A percentile compares a stretch with the other conserved stretches of the same genome.
Conservation (phyloP, 2,113 vertebrate species). For the Paradisaea rubra region DNA sequence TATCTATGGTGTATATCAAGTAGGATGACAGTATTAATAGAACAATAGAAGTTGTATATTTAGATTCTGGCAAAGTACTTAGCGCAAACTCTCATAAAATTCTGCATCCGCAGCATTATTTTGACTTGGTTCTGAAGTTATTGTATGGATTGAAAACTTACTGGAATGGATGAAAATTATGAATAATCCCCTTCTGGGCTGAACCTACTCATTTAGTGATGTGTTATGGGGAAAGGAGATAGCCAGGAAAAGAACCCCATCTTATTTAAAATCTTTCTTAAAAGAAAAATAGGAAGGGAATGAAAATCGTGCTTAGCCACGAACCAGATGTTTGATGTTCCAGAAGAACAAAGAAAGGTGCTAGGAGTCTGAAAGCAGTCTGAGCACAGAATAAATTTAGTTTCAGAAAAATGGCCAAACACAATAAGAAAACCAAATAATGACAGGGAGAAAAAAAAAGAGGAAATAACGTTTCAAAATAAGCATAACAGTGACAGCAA, state of each 20-base stretch:
- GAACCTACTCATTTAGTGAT: background rate
- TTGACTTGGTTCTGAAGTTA: slow-evolving; percentile 8
- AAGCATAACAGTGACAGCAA: background rate
- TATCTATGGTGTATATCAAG: slow-evolving; percentile 1
- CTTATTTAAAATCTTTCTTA: background rate
- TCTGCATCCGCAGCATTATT: background rate
- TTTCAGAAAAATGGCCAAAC: background rate
- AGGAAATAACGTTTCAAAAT: background rate
- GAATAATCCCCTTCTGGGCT: background rate
- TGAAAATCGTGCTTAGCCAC: background rate
- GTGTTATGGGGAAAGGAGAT: background rate
- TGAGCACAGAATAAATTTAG: background rate
- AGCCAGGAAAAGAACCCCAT: background rate
- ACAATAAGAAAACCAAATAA: slow-evolving; percentile 1
- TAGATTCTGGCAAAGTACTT: slow-evolving; percentile 49
- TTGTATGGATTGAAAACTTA: background rate
- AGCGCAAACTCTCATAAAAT: slow-evolving; percentile 7
- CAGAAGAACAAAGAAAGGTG: slow-evolving; percentile 33
- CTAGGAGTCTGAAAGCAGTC: background rate
- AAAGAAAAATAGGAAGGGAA: background rate
- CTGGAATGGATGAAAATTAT: background rate
- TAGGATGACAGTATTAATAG: slow-evolving; percentile 23
- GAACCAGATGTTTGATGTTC: slow-evolving; percentile 4
- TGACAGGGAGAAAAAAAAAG: background rate
- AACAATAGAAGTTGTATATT: slow-evolving; percentile 46